phyloP scores from a whole-genome alignment of 1,140 invertebrate genomes.

The Lordiphosa collinella region DNA sequence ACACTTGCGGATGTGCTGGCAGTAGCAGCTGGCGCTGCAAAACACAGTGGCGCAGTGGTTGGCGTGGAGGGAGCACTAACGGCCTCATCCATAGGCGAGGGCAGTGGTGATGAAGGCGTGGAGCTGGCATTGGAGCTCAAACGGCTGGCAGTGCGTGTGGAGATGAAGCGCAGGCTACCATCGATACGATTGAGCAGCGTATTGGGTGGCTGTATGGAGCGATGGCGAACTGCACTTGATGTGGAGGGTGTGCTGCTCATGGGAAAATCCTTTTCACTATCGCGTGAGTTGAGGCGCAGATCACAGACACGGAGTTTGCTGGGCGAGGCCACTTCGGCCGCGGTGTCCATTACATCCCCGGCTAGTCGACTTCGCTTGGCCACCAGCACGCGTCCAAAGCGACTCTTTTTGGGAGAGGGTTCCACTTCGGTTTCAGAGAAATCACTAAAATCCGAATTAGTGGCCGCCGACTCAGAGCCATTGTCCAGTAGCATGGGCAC shows the following conservation, averaged over 20 bases:
- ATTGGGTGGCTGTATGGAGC: conserved; percentile 67
- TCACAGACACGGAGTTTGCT: conserved; percentile 84
- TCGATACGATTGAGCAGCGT: conserved; percentile 60
- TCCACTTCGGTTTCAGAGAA: conserved; percentile 84
- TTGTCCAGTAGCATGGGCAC: conserved; percentile 81
- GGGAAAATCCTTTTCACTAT: conserved; percentile 81
- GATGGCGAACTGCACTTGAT: conserved; percentile 39
- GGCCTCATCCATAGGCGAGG: conserved; percentile 75
- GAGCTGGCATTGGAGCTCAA: conserved; percentile 73
- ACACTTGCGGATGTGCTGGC: conserved; percentile 22
- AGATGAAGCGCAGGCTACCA: conserved; percentile 53
- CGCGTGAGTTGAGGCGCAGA: conserved; percentile 82
- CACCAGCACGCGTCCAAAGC: conserved; percentile 80
- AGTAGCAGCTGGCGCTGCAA: conserved; percentile 11
- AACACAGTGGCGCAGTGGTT: conserved; percentile 66
- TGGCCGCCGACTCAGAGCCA: conserved; percentile 80
- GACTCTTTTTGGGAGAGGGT: conserved; percentile 86
- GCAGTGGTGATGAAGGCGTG: conserved; percentile 80
- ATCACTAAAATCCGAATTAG: conserved; percentile 81
- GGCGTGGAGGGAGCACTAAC: conserved; percentile 79
- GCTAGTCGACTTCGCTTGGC: conserved; percentile 60
- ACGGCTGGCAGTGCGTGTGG: conserved; percentile 55
- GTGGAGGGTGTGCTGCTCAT: conserved; percentile 61
- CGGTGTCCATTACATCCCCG: conserved; percentile 52
- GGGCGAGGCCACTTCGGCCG: conserved; percentile 82